Conservation (phyloP, 2,113 vertebrate species). For the Octodon degus region DNA sequence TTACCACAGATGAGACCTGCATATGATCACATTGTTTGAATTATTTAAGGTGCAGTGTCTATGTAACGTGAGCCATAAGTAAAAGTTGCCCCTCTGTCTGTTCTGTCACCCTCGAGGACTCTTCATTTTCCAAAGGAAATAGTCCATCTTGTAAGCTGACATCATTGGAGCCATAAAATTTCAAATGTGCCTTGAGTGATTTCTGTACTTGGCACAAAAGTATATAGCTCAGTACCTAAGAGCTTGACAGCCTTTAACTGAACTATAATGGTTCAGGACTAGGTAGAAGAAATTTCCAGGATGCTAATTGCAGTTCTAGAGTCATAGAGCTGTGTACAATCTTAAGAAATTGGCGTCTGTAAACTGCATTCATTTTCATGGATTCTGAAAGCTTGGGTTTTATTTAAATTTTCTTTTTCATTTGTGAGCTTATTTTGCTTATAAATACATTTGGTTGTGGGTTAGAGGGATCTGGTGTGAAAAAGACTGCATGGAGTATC, state of each 20-base stretch:
- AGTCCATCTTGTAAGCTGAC: conserved; percentile 77
- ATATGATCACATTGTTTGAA: conserved; percentile 83
- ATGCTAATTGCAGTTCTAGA: conserved; percentile 15
- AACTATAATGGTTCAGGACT: conserved; percentile 55
- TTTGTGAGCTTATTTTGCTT: conserved; percentile 32
- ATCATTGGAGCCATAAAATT: conserved; percentile 71
- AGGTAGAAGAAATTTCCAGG: conserved; percentile 33
- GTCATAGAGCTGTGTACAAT: background rate
- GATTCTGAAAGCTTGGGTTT: background rate
- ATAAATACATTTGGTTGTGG: background rate
- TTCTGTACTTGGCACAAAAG: conserved; percentile 67
- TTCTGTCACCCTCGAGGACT: conserved; percentile 80
- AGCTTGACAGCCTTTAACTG: conserved; percentile 54
- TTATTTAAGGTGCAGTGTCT: conserved; percentile 86
- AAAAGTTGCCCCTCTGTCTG: conserved; percentile 83
- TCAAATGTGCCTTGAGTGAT: conserved; percentile 46
- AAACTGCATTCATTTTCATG: background rate
- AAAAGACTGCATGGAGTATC: background rate
- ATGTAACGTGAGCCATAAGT: conserved; percentile 84
- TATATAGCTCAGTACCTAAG: background rate
- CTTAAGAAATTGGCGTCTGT: conserved; percentile 1
- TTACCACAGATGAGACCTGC: conserved; percentile 84
- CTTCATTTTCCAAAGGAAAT: conserved; percentile 75
- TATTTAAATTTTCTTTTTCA: background rate
- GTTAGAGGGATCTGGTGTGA: background rate